Evolutionary conservation across 1,140 invertebrate genomes (phyloP).

Genomic region (Triops cancriformis): DNA sequence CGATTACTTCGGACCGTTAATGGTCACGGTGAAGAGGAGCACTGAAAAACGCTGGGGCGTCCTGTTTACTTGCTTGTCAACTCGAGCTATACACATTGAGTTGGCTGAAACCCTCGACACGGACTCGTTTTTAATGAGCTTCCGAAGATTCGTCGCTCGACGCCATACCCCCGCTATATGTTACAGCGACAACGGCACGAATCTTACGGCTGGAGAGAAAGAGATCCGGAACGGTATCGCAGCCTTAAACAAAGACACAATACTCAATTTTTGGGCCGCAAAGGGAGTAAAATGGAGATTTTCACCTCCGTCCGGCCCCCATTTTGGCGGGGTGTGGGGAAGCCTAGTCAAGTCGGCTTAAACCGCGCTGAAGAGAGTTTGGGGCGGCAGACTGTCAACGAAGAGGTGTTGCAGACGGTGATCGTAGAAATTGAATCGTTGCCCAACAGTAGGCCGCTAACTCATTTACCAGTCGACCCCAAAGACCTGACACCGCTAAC

Average conservation of each 20-base stretch:
- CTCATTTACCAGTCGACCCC: too few species aligned
- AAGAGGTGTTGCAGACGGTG: too few species aligned
- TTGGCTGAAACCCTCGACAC: slow-evolving; percentile 28
- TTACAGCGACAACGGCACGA: slow-evolving; percentile 33
- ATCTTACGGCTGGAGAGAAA: slow-evolving; percentile 33
- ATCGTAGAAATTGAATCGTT: too few species aligned
- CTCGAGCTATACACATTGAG: slow-evolving; percentile 32
- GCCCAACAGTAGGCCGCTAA: too few species aligned
- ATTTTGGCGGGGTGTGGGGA: too few species aligned
- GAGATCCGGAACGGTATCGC: slow-evolving; percentile 30
- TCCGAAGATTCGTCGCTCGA: slow-evolving; percentile 23
- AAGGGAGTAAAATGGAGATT: too few species aligned
- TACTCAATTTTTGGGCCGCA: slow-evolving; percentile 7
- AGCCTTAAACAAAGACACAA: slow-evolving; percentile 12
- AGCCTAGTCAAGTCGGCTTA: too few species aligned
- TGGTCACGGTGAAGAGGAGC: slow-evolving; percentile 22
- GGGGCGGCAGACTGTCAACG: too few species aligned
- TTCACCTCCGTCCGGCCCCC: too few species aligned
- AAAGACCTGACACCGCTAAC: too few species aligned
- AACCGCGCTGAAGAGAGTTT: too few species aligned
- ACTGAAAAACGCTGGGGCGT: slow-evolving; percentile 26
- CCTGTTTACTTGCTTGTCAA: slow-evolving; percentile 30
- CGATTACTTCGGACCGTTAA: slow-evolving; percentile 27
- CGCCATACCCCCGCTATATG: slow-evolving; percentile 1
- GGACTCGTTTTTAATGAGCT: too few species aligned